Base-by-base conservation (phyloP, 2,888 invertebrate genomes). In the Nebria salina region DNA sequence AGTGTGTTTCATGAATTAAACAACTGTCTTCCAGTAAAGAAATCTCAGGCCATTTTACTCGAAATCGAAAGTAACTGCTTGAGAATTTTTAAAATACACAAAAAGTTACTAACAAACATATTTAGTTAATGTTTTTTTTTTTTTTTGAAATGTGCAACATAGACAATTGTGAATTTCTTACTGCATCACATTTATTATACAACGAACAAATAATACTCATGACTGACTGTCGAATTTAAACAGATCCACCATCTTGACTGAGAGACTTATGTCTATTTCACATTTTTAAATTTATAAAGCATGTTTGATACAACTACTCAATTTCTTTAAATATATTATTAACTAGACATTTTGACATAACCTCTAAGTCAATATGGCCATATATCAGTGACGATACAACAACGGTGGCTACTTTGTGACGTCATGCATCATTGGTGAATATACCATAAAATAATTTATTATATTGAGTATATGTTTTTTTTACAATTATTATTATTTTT, bases 31-130 rank as follows among this genome's bases (percentile, higher is more conserved):
- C 72, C 73, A 81, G 25, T 74, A 20, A 72, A 73, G 15, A 42
- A 68, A 68, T 72, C 80, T 80, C 80, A 80, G 75, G 80, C 70
- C 80, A 80, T 70, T 54, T 41, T 75, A 80, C 75, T 80, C 76
- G 9, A 34, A 26, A 26, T 11, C n/a, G 7, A 34, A 65, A 73
- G 78, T 78, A 65, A 20, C 34, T 78, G 73, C 78, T 78, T 78
- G 78, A 78, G 78, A 65, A 43, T 64, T 75, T 26, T 41, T 41
- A 73, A 26, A 68, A 70, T 70, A 70, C 70, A 54, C 54, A 54
- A 54, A 54, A 54, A 54, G 54, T 54, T 54, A 54, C 54, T 54
- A 54, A 54, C 54, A 54, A 8, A 3, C 4, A 54, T 54, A 54
- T 54, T 34, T 54, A 54, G 54, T 54, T 54, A 54, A 54, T 54